phyloP scores from a whole-genome alignment of 2,888 invertebrate species.

The Phalera bucephala region DNA sequence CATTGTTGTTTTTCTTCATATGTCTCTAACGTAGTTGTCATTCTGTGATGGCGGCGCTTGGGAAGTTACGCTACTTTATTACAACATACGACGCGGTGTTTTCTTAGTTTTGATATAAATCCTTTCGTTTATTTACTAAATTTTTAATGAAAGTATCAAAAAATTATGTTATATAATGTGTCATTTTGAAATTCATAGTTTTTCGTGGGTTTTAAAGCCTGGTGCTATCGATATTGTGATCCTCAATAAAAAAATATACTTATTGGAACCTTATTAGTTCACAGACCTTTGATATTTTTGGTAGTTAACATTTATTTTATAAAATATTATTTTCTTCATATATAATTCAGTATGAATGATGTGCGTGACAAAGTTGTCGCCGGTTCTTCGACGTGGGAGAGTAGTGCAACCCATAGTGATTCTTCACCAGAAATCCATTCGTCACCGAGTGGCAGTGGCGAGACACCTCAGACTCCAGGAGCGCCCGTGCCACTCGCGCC shows the following conservation, averaged over 20 bases:
- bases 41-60: conserved; percentile 77
- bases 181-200: conserved; percentile 40
- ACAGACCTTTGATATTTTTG: conserved; percentile 10
- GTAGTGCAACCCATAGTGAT: conserved; percentile 60
- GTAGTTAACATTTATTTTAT: too few species aligned
- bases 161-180: conserved; percentile 36
- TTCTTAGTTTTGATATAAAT: conserved; percentile 45
- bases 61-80: conserved; percentile 66
- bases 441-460: conserved; percentile 69
- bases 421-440: conserved; percentile 73
- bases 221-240: conserved; percentile 67
- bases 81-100: conserved; percentile 56
- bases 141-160: conserved; percentile 25
- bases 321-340: conserved; percentile 10
- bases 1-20: neutral
- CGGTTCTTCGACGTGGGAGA: conserved; percentile 76
- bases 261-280: conserved; percentile 59
- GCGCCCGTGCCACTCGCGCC: conserved; percentile 79
- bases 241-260: conserved; percentile 54
- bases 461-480: conserved; percentile 83
- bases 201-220: conserved; percentile 45
- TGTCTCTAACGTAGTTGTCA: conserved; percentile 42
- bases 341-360: conserved; percentile 71
- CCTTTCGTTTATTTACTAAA: conserved; percentile 29
- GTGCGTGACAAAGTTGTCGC: conserved; percentile 79